phyloP scores from a whole-genome alignment of 2,113 vertebrate species.

The Anarrhichthys ocellatus region DNA sequence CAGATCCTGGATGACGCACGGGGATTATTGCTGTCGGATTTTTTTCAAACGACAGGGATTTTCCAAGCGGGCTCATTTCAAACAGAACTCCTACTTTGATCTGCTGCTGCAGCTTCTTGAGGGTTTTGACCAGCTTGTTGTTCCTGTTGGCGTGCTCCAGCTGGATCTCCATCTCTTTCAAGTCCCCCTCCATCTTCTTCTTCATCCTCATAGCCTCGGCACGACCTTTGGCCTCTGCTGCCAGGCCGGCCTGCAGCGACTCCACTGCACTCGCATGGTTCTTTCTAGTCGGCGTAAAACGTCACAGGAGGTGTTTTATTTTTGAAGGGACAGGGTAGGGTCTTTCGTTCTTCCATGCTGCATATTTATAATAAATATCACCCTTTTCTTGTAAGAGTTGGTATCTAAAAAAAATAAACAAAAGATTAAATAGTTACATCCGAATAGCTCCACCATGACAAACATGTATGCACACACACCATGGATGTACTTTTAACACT shows the following conservation, averaged over 20 bases:
- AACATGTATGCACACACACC: background rate
- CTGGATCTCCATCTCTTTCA: slow-evolving; percentile 85
- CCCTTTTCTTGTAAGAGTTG: background rate
- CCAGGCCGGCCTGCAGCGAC: slow-evolving; percentile 86
- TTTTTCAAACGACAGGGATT: background rate
- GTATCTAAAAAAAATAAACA: background rate
- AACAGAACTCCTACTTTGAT: slow-evolving; percentile 71
- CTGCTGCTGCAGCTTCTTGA: slow-evolving; percentile 82
- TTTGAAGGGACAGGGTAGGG: too few species aligned
- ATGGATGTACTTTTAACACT: background rate
- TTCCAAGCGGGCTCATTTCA: background rate
- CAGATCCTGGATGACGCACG: slow-evolving; percentile 72
- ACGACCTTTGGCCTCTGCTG: slow-evolving; percentile 79
- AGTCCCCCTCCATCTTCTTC: slow-evolving; percentile 84
- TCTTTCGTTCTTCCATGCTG: background rate
- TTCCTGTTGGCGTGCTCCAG: slow-evolving; percentile 81
- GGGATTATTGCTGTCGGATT: background rate
- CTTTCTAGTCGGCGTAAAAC: slow-evolving; percentile 71
- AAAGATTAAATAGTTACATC: background rate
- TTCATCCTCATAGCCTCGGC: slow-evolving; percentile 82
- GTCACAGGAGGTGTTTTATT: background rate
- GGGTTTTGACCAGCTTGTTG: slow-evolving; percentile 81
- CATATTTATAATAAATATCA: background rate
- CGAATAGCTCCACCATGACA: background rate
- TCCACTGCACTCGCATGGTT: slow-evolving; percentile 82